Evolutionary conservation across 2,113 vertebrate species (phyloP).

Genomic region (Rhinopithecus roxellana): DNA sequence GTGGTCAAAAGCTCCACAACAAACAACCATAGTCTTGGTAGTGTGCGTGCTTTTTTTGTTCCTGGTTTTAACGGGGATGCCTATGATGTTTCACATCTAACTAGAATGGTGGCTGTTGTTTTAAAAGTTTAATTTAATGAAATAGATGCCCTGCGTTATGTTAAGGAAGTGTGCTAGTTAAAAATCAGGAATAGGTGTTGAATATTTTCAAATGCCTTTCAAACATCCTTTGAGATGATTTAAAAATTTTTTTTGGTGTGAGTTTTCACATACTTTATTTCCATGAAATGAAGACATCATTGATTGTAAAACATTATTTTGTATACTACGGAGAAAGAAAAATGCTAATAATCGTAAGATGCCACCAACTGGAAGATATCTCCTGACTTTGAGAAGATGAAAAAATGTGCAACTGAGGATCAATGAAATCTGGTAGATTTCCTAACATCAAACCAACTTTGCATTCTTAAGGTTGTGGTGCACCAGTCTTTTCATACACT

Average conservation of each 20-base stretch:
- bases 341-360: background rate
- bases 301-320: background rate
- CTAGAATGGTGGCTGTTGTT: fast-evolving
- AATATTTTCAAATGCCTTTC: slow-evolving; percentile 49
- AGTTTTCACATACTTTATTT: background rate
- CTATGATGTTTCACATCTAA: slow-evolving; percentile 59
- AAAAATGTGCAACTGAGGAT: background rate
- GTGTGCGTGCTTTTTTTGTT: slow-evolving; percentile 69
- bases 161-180: background rate
- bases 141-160: background rate
- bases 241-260: background rate
- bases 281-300: background rate
- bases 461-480: background rate
- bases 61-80: slow-evolving; percentile 72
- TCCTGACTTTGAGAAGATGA: background rate
- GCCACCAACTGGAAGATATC: background rate
- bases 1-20: slow-evolving; percentile 56
- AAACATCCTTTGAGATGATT: background rate
- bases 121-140: background rate
- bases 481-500: background rate
- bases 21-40: slow-evolving; percentile 57
- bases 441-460: background rate
- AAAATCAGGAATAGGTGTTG: background rate
- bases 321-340: background rate
- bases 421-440: background rate